Evolutionary conservation across 2,113 vertebrate species (phyloP), one percentile per base, ranked within the genome.

Genomic region (Astur gentilis): DNA sequence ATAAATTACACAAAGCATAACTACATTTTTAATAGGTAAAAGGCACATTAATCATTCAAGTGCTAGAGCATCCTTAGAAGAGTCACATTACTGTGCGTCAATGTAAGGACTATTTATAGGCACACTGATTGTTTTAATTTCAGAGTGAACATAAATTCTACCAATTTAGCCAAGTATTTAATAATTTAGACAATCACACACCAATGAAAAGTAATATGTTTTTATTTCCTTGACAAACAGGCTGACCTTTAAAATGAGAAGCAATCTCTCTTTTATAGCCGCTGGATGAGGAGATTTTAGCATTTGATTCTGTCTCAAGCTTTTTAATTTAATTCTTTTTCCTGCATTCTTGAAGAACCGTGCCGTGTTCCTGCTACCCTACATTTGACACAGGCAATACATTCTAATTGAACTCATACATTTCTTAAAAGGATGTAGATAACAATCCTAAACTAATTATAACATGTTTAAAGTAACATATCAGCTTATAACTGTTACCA

Each of bases 31-130:
- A 95, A 89, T 81, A 93, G 60, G 55, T 57, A 91, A 95, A 81
- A 95, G 22, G 15, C n/a, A 81, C 67, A 92, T 92, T 91, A 95
- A 91, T 95, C 80, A 94, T 96, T 95, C 79, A 91, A 71, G 45
- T 92, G 22, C 15, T 77, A 73, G 25, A 73, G 13, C 47, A 92
- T 89, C 32, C 76, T 89, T 92, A 38, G 26, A 94, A 95, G 32
- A 92, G 83, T 78, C 83, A 89, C 72, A 81, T 67, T 95, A 57
- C 23, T 79, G 54, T 49, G n/a, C 31, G 3, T 86, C 54, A 94
- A 45, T 64, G 32, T 78, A 50, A 86, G 12, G 76, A 64, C 83
- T 95, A 95, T 96, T 93, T 94, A 83, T 83, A 93, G 86, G 13
- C 13, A 50, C 44, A 31, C 8, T 72, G 65, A 92, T 94, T 93